Evolutionary conservation across 2,888 invertebrate genomes (phyloP).

Genomic region (Machimus rusticus): DNA sequence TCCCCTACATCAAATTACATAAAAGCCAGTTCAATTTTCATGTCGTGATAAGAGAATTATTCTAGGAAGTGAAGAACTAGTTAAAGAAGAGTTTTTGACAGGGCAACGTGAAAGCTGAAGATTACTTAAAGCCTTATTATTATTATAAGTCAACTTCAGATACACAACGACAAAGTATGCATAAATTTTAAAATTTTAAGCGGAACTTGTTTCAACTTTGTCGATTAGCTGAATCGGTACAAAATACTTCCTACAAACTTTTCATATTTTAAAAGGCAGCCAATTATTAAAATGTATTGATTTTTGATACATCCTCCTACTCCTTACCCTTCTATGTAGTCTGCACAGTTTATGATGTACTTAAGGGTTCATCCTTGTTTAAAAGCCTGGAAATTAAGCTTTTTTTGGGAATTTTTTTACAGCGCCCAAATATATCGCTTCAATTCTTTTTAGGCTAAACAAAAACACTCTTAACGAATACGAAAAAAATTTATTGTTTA

Average conservation of each 20-base stretch:
- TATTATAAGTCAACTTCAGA: background rate
- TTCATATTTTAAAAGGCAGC: background rate
- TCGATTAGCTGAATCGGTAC: background rate
- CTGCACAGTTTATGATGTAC: no score
- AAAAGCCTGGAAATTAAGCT: no score
- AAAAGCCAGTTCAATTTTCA: background rate
- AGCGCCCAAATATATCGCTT: no score
- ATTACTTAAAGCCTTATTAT: background rate
- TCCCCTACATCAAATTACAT: no score
- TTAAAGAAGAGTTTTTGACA: background rate
- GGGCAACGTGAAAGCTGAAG: background rate
- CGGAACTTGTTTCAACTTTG: background rate
- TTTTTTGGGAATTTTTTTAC: no score
- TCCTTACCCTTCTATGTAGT: no score
- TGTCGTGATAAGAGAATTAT: background rate
- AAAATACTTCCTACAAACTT: background rate
- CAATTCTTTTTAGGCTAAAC: no score
- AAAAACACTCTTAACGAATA: no score
- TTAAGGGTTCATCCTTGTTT: no score
- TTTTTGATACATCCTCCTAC: no score
- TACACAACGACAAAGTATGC: background rate
- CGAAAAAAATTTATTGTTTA: no score
- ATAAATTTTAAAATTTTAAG: background rate
- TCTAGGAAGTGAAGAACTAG: background rate
- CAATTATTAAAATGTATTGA: background rate